phyloP scores from a whole-genome alignment of 2,888 invertebrate genomes.

The Nyleta sp. region DNA sequence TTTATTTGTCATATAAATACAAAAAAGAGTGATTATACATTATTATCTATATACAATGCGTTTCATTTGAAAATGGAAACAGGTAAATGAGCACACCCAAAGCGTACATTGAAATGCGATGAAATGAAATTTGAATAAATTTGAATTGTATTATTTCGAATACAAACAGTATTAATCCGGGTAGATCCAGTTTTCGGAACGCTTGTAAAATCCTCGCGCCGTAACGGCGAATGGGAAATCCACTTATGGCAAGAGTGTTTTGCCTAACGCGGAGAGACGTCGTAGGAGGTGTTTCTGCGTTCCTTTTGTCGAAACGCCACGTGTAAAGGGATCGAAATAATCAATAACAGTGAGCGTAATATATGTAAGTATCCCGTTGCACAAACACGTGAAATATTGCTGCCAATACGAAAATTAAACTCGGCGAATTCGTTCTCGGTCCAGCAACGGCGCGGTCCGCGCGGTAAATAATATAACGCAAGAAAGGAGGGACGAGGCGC shows the following conservation, averaged over 20 bases:
- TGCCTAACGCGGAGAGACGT: conserved; percentile 5
- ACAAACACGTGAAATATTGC: conserved; percentile 55
- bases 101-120: too few species aligned
- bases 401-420: conserved; percentile 62
- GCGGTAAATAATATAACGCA: conserved; percentile 49
- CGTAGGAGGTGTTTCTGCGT: conserved; percentile 13
- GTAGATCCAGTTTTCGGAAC: too few species aligned
- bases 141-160: too few species aligned
- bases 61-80: too few species aligned
- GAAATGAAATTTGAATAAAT: too few species aligned
- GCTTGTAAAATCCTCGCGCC: too few species aligned
- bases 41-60: too few species aligned
- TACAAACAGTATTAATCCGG: too few species aligned
- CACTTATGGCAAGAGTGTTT: conserved; percentile 21
- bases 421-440: conserved; percentile 45
- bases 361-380: conserved; percentile 48
- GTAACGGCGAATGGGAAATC: too few species aligned
- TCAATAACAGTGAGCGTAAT: conserved; percentile 56
- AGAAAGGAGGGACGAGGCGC: not conserved
- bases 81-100: too few species aligned
- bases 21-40: too few species aligned
- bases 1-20: too few species aligned
- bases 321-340: conserved; percentile 43
- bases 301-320: conserved; percentile 21
- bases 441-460: conserved; percentile 15